phyloP scores from a whole-genome alignment of 2,888 invertebrate genomes.

The Adelphocoris suturalis region DNA sequence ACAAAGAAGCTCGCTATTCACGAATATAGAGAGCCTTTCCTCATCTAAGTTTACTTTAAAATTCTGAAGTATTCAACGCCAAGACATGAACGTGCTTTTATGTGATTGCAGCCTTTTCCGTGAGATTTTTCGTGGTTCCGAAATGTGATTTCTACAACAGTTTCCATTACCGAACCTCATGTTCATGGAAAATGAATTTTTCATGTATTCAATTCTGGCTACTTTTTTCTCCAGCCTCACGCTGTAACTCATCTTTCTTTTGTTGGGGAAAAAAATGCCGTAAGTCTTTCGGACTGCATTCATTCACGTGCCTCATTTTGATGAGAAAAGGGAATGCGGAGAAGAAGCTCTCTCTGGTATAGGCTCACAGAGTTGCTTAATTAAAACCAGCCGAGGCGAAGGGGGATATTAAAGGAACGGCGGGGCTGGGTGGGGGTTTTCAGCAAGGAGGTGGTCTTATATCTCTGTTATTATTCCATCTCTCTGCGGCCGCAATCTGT shows the following conservation, averaged over 20 bases:
- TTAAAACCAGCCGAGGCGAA: slow-evolving; percentile 41
- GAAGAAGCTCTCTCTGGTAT: background rate
- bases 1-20: too few species aligned
- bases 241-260: background rate
- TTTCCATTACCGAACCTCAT: too few species aligned
- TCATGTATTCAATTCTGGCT: too few species aligned
- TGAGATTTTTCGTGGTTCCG: too few species aligned
- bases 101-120: too few species aligned
- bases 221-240: background rate
- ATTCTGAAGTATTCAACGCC: too few species aligned
- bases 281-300: slow-evolving; percentile 22
- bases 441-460: slow-evolving; percentile 48
- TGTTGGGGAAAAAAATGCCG: background rate
- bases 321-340: slow-evolving; percentile 15
- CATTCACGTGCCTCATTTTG: slow-evolving; percentile 45
- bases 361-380: slow-evolving; percentile 9
- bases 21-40: too few species aligned
- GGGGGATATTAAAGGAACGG: slow-evolving; percentile 5
- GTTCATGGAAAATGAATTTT: too few species aligned
- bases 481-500: slow-evolving; percentile 68
- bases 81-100: too few species aligned
- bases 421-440: background rate
- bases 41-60: too few species aligned
- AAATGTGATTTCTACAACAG: too few species aligned
- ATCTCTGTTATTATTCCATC: slow-evolving; percentile 68